A percentile compares a stretch with the other conserved stretches of the same genome.
phyloP scores from a whole-genome alignment of 2,888 invertebrate species.

The Tetanocera ferruginea region DNA sequence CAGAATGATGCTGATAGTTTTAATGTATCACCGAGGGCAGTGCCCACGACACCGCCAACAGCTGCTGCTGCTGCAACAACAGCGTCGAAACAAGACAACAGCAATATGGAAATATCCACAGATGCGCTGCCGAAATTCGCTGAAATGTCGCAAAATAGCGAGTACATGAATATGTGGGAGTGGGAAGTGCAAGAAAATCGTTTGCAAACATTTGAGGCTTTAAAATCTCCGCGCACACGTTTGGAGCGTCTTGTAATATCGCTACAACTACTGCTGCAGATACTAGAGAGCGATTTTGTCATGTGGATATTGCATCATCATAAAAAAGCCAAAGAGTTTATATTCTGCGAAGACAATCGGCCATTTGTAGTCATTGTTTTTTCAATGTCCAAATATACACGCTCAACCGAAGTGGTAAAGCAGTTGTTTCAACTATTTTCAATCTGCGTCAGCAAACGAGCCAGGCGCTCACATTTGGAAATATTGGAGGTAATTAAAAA shows the following conservation, averaged over 20 bases:
- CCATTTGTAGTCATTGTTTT: conserved; percentile 61
- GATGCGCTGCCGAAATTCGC: not conserved
- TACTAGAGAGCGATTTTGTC: conserved; percentile 73
- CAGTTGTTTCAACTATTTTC: conserved; percentile 60
- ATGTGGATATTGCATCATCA: conserved; percentile 73
- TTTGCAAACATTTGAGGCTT: conserved; percentile 52
- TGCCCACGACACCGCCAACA: conserved; percentile 21
- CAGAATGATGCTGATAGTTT: conserved; percentile 7
- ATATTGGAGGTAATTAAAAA: conserved; percentile 59
- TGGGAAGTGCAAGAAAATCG: conserved; percentile 58
- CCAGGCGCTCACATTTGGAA: conserved; percentile 52
- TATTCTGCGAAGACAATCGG: conserved; percentile 57
- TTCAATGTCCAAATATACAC: conserved; percentile 53
- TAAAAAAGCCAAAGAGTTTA: conserved; percentile 55
- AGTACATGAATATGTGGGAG: conserved; percentile 57
- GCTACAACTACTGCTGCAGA: conserved; percentile 71
- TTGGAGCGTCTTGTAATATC: conserved; percentile 72
- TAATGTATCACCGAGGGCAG: not conserved
- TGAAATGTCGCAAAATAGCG: conserved; percentile 41
- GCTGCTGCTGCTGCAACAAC: not conserved
- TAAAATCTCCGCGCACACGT: conserved; percentile 63
- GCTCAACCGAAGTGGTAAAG: conserved; percentile 56
- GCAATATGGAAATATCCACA: not conserved
- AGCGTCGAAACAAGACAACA: not conserved
- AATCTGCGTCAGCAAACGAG: conserved; percentile 53